Conservation (phyloP, 2,113 vertebrate genomes). For the Amphiprion ocellaris region DNA sequence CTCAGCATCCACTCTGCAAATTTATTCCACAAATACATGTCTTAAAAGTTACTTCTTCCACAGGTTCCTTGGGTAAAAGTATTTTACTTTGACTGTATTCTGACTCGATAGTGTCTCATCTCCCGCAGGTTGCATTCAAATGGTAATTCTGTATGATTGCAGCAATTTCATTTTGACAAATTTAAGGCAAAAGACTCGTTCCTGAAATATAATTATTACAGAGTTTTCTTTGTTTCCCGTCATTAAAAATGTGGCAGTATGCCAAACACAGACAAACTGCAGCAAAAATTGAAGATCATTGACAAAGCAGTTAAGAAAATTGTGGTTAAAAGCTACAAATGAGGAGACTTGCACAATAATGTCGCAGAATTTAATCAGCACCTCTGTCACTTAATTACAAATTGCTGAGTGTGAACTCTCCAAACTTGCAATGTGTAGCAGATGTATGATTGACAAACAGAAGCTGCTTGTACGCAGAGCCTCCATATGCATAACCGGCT, state of each 20-base stretch:
- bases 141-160: conserved; percentile 26
- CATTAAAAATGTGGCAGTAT: conserved; percentile 10
- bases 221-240: conserved; percentile 24
- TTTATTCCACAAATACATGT: not conserved
- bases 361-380: conserved; percentile 33
- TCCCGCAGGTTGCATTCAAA: conserved; percentile 18
- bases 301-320: conserved; percentile 9
- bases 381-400: conserved; percentile 30
- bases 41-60: too few species aligned
- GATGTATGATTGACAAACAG: not conserved
- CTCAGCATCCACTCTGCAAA: too few species aligned
- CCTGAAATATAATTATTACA: conserved; percentile 9
- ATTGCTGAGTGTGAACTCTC: conserved; percentile 13
- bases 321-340: conserved; percentile 9
- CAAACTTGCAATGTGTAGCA: conserved; percentile 5
- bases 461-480: not conserved
- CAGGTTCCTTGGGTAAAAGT: not conserved
- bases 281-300: conserved; percentile 17
- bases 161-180: conserved; percentile 33
- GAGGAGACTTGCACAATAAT: conserved; percentile 16
- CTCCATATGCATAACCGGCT: not conserved
- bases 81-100: not conserved
- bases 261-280: conserved; percentile 1
- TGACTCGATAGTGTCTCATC: conserved; percentile 1
- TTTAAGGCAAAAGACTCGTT: conserved; percentile 6